Conservation (phyloP, 2,797 vertebrate genomes). For the Apogon hyalosoma region DNA sequence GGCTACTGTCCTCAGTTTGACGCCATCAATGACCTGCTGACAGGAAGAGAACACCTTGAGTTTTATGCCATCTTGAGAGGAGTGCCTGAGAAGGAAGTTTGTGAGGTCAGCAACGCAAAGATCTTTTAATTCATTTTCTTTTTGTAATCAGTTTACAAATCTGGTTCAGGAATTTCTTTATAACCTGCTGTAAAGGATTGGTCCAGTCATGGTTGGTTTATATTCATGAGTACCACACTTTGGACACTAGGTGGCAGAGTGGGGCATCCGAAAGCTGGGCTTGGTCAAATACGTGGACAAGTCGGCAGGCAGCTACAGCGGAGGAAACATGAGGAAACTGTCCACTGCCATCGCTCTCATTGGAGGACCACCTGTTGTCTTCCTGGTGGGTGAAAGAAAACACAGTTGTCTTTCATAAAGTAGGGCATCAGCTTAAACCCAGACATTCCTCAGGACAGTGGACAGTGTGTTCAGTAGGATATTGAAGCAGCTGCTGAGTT, state of each 20-base stretch:
- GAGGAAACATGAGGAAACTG: slow-evolving; percentile 96
- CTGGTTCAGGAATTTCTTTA: neutral
- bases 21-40: slow-evolving; percentile 94
- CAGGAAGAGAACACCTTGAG: slow-evolving; percentile 95
- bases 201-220: neutral
- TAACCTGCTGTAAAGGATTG: neutral
- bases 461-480: neutral
- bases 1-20: slow-evolving; percentile 98
- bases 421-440: too few species aligned
- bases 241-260: slow-evolving; percentile 91
- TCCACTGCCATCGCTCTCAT: slow-evolving; percentile 98
- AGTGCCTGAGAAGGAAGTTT: slow-evolving; percentile 96
- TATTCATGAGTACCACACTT: neutral
- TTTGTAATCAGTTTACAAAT: neutral
- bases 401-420: neutral
- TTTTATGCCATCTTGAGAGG: slow-evolving; percentile 96
- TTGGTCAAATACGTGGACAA: slow-evolving; percentile 88
- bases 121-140: neutral
- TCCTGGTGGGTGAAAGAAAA: slow-evolving; percentile 89
- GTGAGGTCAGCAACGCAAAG: slow-evolving; percentile 87
- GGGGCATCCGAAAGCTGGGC: slow-evolving; percentile 92
- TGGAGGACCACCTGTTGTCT: slow-evolving; percentile 96
- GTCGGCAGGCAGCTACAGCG: slow-evolving; percentile 94
- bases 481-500: slow-evolving; percentile 41
- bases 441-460: neutral